Percentiles rank a stretch among this genome's conserved stretches.
These are phyloP conservation scores for Torymus tubicola DNA, from an alignment of 2,888 invertebrate genomes.

Conservation along the genomic window DNA sequence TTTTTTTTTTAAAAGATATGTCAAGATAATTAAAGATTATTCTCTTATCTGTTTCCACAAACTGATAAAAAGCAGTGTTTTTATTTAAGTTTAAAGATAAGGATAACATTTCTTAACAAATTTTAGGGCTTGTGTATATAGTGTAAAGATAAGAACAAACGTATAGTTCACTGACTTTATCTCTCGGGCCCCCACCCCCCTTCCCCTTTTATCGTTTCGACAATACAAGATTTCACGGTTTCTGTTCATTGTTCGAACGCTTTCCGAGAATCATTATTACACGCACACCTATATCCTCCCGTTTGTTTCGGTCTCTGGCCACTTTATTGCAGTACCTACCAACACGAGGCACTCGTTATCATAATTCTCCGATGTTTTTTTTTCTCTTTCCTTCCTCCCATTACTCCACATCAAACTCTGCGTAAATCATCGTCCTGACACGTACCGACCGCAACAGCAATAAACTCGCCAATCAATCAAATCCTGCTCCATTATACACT, in stretches of 20 bases:
- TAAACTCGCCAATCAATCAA: constrained; percentile 55
- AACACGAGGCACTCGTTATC: constrained; percentile 11
- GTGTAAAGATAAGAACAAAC: constrained; percentile 20
- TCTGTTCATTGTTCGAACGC: not conserved
- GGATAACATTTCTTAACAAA: constrained; percentile 20
- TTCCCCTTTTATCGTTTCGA: constrained; percentile 19
- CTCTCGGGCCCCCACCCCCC: too few species aligned
- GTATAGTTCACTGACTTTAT: constrained; percentile 9
- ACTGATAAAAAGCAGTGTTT: not conserved
- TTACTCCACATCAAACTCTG: not conserved
- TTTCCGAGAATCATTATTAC: not conserved
- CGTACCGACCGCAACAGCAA: not conserved
- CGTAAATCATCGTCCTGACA: constrained; percentile 21
- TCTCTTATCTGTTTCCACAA: constrained; percentile 5
- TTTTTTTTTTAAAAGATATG: not conserved
- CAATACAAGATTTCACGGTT: not conserved
- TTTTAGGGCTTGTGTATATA: constrained; percentile 23
- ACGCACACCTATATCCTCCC: too few species aligned
- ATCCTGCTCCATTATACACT: constrained; percentile 29
- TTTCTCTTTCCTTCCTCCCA: not conserved
- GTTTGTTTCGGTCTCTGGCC: too few species aligned
- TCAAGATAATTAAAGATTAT: constrained; percentile 12
- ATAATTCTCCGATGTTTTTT: too few species aligned
- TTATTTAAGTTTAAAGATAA: constrained; percentile 1
- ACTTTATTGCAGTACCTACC: not conserved